Evolutionary conservation across 1,140 invertebrate genomes (phyloP).

Genomic region (Holcopasites calliopsidis): DNA sequence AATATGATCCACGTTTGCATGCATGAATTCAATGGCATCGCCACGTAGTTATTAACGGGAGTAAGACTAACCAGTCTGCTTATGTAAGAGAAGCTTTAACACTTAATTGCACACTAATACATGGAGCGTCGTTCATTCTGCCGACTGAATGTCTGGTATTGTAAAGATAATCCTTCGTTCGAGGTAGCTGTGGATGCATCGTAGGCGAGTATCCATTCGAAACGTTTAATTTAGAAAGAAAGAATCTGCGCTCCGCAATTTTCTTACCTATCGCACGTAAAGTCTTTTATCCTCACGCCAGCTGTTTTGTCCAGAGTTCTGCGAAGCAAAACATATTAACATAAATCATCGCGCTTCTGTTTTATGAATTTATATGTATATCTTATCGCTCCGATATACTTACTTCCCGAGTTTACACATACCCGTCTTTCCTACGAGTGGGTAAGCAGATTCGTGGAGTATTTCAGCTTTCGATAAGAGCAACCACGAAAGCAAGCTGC

Average conservation of each 20-base stretch:
- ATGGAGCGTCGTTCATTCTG: not conserved
- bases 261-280: slow-evolving; percentile 79
- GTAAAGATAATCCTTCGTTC: slow-evolving; percentile 16
- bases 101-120: not conserved
- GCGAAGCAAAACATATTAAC: slow-evolving; percentile 16
- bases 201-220: no score
- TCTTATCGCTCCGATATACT: slow-evolving; percentile 27
- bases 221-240: no score
- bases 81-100: slow-evolving; percentile 34
- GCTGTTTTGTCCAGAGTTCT: slow-evolving; percentile 57
- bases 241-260: slow-evolving; percentile 28
- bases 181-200: no score
- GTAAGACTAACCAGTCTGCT: not conserved
- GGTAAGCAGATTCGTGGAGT: slow-evolving; percentile 83
- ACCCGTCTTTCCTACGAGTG: slow-evolving; percentile 82
- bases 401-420: slow-evolving; percentile 81
- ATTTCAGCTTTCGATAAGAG: slow-evolving; percentile 81
- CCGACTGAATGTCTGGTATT: not conserved
- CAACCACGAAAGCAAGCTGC: slow-evolving; percentile 87
- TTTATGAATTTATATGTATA: slow-evolving; percentile 8
- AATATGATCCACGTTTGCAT: not conserved
- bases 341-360: slow-evolving; percentile 3
- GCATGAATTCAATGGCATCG: not conserved
- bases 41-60: not conserved
- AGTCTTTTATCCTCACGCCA: slow-evolving; percentile 71